Conservation (phyloP, 2,888 invertebrate genomes). For the Cataglyphis altisquamis region DNA sequence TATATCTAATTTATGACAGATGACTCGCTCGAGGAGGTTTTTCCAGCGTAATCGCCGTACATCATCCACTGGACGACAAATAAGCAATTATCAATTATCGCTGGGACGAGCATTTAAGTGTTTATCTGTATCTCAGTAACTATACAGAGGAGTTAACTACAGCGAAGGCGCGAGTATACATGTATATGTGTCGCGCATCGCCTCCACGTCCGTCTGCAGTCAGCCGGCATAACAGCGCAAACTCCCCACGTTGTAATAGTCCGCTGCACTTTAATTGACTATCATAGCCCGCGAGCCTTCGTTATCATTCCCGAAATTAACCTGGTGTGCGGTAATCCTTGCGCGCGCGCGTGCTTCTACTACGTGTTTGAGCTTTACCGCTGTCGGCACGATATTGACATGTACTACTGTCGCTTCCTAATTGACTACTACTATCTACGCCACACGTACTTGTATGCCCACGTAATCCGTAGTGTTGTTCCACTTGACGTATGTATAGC, state of each 20-base stretch:
- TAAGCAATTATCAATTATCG: constrained; percentile 52
- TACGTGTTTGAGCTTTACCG: constrained; percentile 55
- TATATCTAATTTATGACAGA: background rate
- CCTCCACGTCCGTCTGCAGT: constrained; percentile 14
- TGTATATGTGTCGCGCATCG: background rate
- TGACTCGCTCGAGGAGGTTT: background rate
- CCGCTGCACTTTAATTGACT: constrained; percentile 58
- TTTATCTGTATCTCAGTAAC: constrained; percentile 29
- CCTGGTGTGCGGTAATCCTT: constrained; percentile 57
- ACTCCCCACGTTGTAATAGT: constrained; percentile 43
- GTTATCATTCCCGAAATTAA: constrained; percentile 64
- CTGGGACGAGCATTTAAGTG: constrained; percentile 48
- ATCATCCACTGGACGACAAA: constrained; percentile 32
- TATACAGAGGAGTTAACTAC: constrained; percentile 51
- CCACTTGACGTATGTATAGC: constrained; percentile 47
- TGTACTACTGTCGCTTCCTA: constrained; percentile 57
- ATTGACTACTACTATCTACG: constrained; percentile 51
- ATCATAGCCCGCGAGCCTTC: constrained; percentile 61
- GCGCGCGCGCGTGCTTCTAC: constrained; percentile 10
- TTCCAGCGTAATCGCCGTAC: background rate
- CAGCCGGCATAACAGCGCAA: constrained; percentile 45
- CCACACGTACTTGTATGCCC: constrained; percentile 23
- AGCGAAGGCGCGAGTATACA: constrained; percentile 3
- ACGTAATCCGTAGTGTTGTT: constrained; percentile 51
- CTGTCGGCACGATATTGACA: constrained; percentile 56